Evolutionary conservation across 1,140 invertebrate species (phyloP), one percentile per base, ranked within the genome.

Genomic region (Batillaria attramentaria): DNA sequence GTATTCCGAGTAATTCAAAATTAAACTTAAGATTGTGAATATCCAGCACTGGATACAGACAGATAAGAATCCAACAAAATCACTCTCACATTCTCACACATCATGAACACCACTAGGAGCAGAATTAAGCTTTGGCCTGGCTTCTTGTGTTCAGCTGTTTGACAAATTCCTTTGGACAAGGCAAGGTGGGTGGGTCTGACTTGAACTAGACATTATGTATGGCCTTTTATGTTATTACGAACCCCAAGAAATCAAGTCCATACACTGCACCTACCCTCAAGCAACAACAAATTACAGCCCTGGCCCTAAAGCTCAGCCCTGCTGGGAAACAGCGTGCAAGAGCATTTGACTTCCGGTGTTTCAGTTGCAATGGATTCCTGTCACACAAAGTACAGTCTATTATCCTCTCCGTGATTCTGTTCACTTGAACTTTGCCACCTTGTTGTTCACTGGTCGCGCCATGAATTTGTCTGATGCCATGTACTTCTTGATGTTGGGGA

Each of bases 391-490:
- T 3, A 54, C 50, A 20, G 66, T 33, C 16, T 37, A 10, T 69
- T 37, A 6, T 10, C 31, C 37, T 13, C 13, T 42, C 24, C n/a
- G 24, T 72, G n/a, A n/a, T n/a, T n/a, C n/a, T n/a, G n/a, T 60
- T 73, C 72, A 73, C 72, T 80, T 85, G 72, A 85, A 87, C 6
- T 42, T 43, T 37, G 85, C 85, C 43, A 37, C 42, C 70, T 86
- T 87, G 74, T 87, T 87, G 70, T 87, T 87, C 35, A 87, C 54
- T 8, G 85, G 86, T 20, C 79, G 3, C 33, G 75, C 78, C 33
- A 82, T 78, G 68, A 78, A 85, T 41, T 81, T 81, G 1, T 76
- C 43, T 10, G 81, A 83, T 0, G 50, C 35, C 79, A 84, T 80
- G 50, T 85, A 86, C 13, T 75, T 78, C 79, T 86, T 86, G 46